Evolutionary conservation across 2,888 invertebrate species (phyloP).

Genomic region (Tachina lurida): DNA sequence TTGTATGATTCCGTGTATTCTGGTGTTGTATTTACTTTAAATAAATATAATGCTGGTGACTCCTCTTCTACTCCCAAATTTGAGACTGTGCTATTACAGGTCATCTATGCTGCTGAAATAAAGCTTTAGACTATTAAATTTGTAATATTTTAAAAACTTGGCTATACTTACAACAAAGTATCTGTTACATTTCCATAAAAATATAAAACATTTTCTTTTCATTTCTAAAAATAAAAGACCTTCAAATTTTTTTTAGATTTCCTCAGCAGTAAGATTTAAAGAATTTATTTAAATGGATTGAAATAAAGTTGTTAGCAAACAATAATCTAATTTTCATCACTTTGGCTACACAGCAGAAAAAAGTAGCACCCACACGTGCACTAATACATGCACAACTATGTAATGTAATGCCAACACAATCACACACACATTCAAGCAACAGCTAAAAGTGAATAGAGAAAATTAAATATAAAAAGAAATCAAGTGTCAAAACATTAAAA

Average conservation of each 20-base stretch:
- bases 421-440: background rate
- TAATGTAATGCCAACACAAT: background rate
- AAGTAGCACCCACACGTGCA: background rate
- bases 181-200: too few species aligned
- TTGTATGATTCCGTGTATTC: too few species aligned
- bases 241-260: background rate
- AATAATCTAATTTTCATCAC: conserved; percentile 67
- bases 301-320: conserved; percentile 61
- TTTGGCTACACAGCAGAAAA: conserved; percentile 5
- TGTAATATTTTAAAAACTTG: too few species aligned
- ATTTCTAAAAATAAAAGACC: background rate
- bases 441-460: conserved; percentile 55
- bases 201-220: background rate
- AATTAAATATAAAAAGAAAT: conserved; percentile 66
- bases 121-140: too few species aligned
- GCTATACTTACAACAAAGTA: too few species aligned
- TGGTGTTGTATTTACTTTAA: too few species aligned
- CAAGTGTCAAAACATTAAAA: conserved; percentile 42
- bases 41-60: too few species aligned
- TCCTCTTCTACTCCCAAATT: too few species aligned
- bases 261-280: conserved; percentile 28
- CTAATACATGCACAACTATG: background rate
- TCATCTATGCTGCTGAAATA: too few species aligned
- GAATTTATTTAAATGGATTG: conserved; percentile 47
- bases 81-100: too few species aligned